Evolutionary conservation across 2,797 vertebrate species (phyloP).

Genomic region (Prionace glauca): DNA sequence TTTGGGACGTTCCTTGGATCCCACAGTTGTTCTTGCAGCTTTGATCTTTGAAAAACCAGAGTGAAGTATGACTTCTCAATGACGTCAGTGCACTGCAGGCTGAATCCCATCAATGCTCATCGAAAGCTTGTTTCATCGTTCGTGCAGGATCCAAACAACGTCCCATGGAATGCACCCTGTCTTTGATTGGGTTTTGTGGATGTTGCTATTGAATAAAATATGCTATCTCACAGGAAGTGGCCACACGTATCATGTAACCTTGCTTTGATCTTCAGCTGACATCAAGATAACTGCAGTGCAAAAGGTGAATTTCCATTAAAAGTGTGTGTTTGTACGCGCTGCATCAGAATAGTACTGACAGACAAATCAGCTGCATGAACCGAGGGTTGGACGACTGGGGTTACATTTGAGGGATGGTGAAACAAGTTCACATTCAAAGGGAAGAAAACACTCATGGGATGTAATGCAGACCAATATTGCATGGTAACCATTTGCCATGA

Average conservation of each 20-base stretch:
- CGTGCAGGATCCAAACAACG: background rate
- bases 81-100: background rate
- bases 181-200: background rate
- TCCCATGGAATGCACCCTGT: background rate
- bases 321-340: background rate
- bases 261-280: background rate
- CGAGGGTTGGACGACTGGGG: too few relatives aligned
- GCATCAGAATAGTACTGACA: background rate
- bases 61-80: background rate
- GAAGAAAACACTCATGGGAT: background rate
- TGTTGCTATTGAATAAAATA: background rate
- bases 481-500: background rate
- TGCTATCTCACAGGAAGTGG: background rate
- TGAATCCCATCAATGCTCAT: too few relatives aligned
- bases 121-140: too few relatives aligned
- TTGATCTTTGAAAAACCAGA: background rate
- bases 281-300: background rate
- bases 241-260: background rate
- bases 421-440: background rate
- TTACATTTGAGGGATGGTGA: background rate
- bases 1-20: background rate
- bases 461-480: background rate
- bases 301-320: background rate
- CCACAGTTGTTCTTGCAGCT: background rate
- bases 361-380: too few relatives aligned